Percentiles rank a stretch among this genome's conserved stretches.
phyloP scores from a whole-genome alignment of 1,140 invertebrate genomes.

The Brachystomella parvula region DNA sequence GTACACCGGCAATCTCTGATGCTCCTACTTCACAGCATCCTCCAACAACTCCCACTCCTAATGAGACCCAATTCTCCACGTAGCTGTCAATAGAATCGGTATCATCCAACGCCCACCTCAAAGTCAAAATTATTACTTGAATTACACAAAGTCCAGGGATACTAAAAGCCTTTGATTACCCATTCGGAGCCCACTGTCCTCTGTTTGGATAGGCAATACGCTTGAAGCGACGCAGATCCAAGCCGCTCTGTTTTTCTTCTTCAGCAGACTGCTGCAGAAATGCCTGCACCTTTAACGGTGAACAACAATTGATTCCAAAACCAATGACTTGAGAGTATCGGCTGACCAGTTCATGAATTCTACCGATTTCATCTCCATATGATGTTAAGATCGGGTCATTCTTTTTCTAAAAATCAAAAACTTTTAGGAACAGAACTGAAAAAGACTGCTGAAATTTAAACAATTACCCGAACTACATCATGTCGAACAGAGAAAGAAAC shows the following conservation, averaged over 20 bases:
- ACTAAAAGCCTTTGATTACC: slow-evolving; percentile 39
- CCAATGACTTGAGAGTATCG: slow-evolving; percentile 61
- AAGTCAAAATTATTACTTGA: slow-evolving; percentile 8
- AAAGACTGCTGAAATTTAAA: no score
- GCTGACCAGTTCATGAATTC: slow-evolving; percentile 49
- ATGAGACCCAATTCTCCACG: slow-evolving; percentile 58
- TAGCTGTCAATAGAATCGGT: slow-evolving; percentile 51
- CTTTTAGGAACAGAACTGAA: no score
- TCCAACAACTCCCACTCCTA: slow-evolving; percentile 63
- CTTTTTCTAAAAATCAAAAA: slow-evolving; percentile 39
- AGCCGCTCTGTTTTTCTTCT: slow-evolving; percentile 41
- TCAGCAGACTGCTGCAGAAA: slow-evolving; percentile 50
- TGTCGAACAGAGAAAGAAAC: slow-evolving; percentile 64
- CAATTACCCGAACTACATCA: no score
- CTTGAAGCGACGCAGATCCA: slow-evolving; percentile 42
- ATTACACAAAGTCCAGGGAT: background rate
- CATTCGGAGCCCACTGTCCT: slow-evolving; percentile 47
- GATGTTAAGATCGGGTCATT: slow-evolving; percentile 40
- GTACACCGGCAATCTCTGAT: slow-evolving; percentile 52
- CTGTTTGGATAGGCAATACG: slow-evolving; percentile 66
- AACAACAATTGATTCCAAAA: slow-evolving; percentile 78
- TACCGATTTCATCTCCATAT: slow-evolving; percentile 60
- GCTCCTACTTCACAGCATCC: slow-evolving; percentile 67
- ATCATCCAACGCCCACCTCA: slow-evolving; percentile 49
- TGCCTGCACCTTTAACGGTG: slow-evolving; percentile 52